These are phyloP conservation scores for Clarias magur DNA, from an alignment of 2,113 vertebrate species.

Conservation along the genomic window DNA sequence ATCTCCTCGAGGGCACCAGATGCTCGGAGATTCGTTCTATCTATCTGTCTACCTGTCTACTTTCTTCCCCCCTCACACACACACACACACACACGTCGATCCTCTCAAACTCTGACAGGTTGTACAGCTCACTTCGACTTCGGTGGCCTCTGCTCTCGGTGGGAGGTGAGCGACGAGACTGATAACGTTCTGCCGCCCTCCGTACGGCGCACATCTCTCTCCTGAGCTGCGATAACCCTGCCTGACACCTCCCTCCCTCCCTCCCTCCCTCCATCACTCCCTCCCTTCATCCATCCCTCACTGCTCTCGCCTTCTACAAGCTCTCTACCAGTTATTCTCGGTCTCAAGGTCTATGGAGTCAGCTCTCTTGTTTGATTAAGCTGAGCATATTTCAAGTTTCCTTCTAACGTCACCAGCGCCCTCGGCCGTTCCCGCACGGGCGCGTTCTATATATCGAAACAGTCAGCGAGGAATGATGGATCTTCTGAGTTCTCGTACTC, in stretches of 20 bases:
- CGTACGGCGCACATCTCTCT: neutral
- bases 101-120: slow-evolving; percentile 32
- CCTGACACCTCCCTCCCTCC: neutral
- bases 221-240: neutral
- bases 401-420: neutral
- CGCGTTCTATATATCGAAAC: neutral
- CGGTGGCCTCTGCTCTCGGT: slow-evolving; percentile 32
- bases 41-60: slow-evolving; percentile 39
- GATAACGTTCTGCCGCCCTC: slow-evolving; percentile 25
- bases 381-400: slow-evolving; percentile 17
- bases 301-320: neutral
- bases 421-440: neutral
- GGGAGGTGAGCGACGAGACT: slow-evolving; percentile 29
- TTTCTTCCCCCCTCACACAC: slow-evolving; percentile 2
- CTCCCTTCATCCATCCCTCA: neutral
- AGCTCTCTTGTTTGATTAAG: slow-evolving; percentile 19
- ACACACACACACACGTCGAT: slow-evolving; percentile 32
- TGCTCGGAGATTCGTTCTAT: slow-evolving; percentile 56
- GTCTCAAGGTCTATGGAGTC: slow-evolving; percentile 26
- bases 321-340: neutral
- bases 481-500: neutral
- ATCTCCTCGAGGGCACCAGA: slow-evolving; percentile 56
- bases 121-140: slow-evolving; percentile 39
- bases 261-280: neutral
- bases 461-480: slow-evolving; percentile 11